Percentiles rank a stretch among this genome's conserved stretches.
These are phyloP conservation scores for Fukomys damarensis DNA, from an alignment of 2,113 vertebrate species.

Conservation along the genomic window DNA sequence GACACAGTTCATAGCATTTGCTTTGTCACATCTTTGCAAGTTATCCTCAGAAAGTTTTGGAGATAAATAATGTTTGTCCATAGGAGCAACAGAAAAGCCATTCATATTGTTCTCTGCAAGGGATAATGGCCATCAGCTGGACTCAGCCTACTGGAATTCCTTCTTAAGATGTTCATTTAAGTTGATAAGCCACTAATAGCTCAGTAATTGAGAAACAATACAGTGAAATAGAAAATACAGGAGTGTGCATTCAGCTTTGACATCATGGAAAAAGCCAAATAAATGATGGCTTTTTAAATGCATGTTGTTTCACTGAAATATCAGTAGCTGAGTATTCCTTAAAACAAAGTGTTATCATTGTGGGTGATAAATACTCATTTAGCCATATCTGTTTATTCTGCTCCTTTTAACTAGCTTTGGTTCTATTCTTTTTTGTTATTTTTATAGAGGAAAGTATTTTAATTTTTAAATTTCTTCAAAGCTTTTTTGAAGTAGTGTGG, in stretches of 20 bases:
- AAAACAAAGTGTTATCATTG: conserved; percentile 4
- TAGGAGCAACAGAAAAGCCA: not conserved
- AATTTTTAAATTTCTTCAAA: conserved; percentile 69
- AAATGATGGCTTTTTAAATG: not conserved
- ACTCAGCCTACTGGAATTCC: conserved; percentile 23
- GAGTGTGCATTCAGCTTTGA: not conserved
- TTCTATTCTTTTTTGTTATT: conserved; percentile 48
- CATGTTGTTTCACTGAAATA: not conserved
- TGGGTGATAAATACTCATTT: not conserved
- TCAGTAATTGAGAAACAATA: conserved; percentile 40
- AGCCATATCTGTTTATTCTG: not conserved
- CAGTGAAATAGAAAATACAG: conserved; percentile 27
- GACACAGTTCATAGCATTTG: not conserved
- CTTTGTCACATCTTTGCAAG: conserved; percentile 21
- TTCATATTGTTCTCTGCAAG: conserved; percentile 47
- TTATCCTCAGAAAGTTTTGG: conserved; percentile 52
- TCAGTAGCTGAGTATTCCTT: not conserved
- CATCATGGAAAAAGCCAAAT: conserved; percentile 1
- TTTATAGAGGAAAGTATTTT: conserved; percentile 43
- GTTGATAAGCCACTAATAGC: conserved; percentile 25
- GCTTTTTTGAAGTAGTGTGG: conserved; percentile 34
- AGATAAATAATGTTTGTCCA: not conserved
- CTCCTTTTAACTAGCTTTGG: conserved; percentile 34
- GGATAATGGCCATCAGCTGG: not conserved
- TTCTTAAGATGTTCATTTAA: conserved; percentile 50